A percentile compares a stretch with the other conserved stretches of the same genome.
Conservation (phyloP, 2,797 vertebrate genomes). For the Pseudomugil gertrudae region DNA sequence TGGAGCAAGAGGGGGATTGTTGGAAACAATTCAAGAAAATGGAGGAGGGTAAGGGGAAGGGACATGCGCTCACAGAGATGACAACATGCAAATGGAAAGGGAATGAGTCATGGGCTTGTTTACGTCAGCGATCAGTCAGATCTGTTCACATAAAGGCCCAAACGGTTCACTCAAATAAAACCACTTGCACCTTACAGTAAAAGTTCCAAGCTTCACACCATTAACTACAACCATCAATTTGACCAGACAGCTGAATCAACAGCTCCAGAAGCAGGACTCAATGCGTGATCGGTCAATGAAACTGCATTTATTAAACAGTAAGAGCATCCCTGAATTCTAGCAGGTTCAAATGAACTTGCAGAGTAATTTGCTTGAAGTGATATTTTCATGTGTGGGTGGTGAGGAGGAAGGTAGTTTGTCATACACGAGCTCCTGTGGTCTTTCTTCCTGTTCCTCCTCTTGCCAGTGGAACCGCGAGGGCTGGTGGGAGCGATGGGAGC, state of each 20-base stretch:
- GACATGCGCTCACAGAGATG: conserved; percentile 45
- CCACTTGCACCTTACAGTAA: neutral
- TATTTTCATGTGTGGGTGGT: neutral
- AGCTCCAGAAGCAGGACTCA: neutral
- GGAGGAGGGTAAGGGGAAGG: conserved; percentile 27
- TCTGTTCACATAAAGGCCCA: conserved; percentile 31
- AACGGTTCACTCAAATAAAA: conserved; percentile 12
- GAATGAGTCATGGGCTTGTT: conserved; percentile 53
- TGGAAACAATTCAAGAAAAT: conserved; percentile 21
- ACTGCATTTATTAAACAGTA: neutral
- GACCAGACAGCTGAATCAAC: neutral
- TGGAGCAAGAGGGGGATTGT: conserved; percentile 36
- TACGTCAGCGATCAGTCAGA: conserved; percentile 52
- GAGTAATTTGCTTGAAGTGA: neutral
- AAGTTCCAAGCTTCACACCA: neutral
- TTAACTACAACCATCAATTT: neutral
- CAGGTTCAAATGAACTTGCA: neutral
- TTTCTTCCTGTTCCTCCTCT: conserved; percentile 88
- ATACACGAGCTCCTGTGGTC: conserved; percentile 95
- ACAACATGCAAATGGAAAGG: conserved; percentile 28
- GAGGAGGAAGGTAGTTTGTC: conserved; percentile 33
- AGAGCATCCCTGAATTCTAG: neutral
- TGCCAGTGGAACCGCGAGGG: conserved; percentile 86
- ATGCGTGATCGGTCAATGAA: neutral
- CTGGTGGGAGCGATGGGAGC: conserved; percentile 86